These are phyloP conservation scores for Chrysotoxum bicinctum DNA, from an alignment of 2,888 invertebrate genomes.

Conservation along the genomic window DNA sequence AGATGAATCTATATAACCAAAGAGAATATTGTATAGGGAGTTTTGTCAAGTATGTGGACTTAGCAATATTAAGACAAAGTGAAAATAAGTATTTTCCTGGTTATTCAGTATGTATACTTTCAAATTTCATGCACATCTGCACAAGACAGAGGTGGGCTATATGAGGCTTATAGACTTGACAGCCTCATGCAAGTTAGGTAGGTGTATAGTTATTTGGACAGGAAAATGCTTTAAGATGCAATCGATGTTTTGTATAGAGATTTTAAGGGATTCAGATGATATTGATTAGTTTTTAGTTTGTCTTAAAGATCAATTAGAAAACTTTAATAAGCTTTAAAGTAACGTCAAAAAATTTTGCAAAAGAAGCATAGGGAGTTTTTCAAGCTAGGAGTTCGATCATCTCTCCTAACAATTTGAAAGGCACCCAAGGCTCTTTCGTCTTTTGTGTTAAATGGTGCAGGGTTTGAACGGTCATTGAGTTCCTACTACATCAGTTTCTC, in stretches of 20 bases:
- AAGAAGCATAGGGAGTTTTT: too few relatives aligned
- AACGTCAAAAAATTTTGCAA: too few relatives aligned
- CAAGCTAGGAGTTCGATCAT: too few relatives aligned
- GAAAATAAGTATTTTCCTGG: conserved; percentile 58
- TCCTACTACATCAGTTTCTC: too few relatives aligned
- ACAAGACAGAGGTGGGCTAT: conserved; percentile 31
- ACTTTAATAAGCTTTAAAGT: neutral
- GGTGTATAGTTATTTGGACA: neutral
- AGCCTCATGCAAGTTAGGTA: too few relatives aligned
- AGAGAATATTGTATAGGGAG: conserved; percentile 14
- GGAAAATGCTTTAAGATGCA: neutral
- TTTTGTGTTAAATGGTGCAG: too few relatives aligned
- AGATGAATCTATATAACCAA: neutral
- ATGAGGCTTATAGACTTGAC: conserved; percentile 23
- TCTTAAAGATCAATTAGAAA: neutral
- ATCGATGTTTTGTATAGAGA: neutral
- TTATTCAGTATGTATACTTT: conserved; percentile 60
- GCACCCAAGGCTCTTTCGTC: too few relatives aligned
- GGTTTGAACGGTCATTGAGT: too few relatives aligned
- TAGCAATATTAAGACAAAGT: conserved; percentile 45
- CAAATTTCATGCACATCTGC: conserved; percentile 57
- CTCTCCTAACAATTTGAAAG: too few relatives aligned
- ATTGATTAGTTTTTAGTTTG: neutral
- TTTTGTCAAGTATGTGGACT: conserved; percentile 51
- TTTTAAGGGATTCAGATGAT: neutral